phyloP scores from a whole-genome alignment of 2,113 vertebrate species.

The Poeciliopsis turrubarensis region DNA sequence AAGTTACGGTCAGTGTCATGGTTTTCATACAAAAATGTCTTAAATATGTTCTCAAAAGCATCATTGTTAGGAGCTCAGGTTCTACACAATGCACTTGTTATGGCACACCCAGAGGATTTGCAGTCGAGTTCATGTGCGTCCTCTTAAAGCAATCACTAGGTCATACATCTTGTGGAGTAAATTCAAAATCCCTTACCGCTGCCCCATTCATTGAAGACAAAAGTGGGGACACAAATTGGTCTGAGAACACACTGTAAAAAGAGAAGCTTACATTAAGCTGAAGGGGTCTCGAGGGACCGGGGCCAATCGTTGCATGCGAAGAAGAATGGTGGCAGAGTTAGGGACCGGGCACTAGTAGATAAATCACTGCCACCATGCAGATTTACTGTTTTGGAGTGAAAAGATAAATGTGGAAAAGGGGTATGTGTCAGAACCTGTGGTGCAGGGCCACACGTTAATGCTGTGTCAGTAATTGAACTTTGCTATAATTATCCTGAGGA shows the following conservation, averaged over 20 bases:
- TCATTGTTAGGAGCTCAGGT: slow-evolving; percentile 63
- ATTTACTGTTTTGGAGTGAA: slow-evolving; percentile 87
- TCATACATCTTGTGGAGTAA: slow-evolving; percentile 78
- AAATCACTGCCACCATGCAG: slow-evolving; percentile 93
- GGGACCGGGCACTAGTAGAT: slow-evolving; percentile 84
- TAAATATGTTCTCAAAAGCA: slow-evolving; percentile 28
- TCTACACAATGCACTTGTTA: slow-evolving; percentile 66
- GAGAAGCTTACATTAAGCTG: slow-evolving; percentile 85
- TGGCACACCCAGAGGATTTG: slow-evolving; percentile 66
- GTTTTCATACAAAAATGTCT: slow-evolving; percentile 48
- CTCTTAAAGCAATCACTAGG: slow-evolving; percentile 62
- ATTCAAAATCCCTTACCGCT: slow-evolving; percentile 75
- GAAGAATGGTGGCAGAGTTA: slow-evolving; percentile 84
- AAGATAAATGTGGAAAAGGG: slow-evolving; percentile 94
- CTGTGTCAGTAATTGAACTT: slow-evolving; percentile 97
- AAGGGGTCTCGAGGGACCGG: slow-evolving; percentile 88
- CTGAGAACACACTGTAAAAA: slow-evolving; percentile 84
- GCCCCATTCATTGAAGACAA: slow-evolving; percentile 79
- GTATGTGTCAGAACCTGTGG: slow-evolving; percentile 86
- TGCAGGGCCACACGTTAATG: slow-evolving; percentile 84
- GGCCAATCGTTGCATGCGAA: slow-evolving; percentile 82
- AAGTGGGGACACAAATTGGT: slow-evolving; percentile 84
- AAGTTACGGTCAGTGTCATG: slow-evolving; percentile 62
- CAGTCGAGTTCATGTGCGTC: slow-evolving; percentile 57
- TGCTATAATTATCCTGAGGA: slow-evolving; percentile 97